phyloP scores from a whole-genome alignment of 2,888 invertebrate species.

The Campaea margaritaria region DNA sequence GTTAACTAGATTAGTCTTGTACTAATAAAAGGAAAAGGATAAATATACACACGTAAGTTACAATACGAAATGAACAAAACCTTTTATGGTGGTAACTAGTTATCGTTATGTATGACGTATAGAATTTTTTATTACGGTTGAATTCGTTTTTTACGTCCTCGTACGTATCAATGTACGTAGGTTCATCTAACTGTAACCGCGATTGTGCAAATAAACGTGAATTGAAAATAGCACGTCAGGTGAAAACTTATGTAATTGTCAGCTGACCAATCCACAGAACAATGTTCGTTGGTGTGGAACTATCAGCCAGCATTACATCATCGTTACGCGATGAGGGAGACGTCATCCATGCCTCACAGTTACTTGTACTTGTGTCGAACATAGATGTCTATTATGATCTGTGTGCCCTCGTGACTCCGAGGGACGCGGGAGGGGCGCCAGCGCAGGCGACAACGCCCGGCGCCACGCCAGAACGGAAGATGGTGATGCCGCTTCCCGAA shows the following conservation, averaged over 20 bases:
- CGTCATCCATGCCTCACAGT: constrained; percentile 63
- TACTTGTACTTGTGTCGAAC: constrained; percentile 49
- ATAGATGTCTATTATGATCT: constrained; percentile 50
- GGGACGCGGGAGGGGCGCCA: constrained; percentile 31
- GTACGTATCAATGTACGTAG: constrained; percentile 8
- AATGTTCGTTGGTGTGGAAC: constrained; percentile 50
- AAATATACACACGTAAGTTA: neutral
- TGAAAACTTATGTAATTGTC: constrained; percentile 38
- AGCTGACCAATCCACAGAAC: constrained; percentile 46
- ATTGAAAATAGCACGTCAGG: constrained; percentile 39
- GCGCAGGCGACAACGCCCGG: constrained; percentile 47
- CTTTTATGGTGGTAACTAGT: no score
- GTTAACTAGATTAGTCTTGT: neutral
- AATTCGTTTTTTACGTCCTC: neutral
- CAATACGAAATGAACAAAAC: no score
- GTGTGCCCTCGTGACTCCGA: constrained; percentile 43
- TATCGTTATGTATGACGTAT: constrained; percentile 13
- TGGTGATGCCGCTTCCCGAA: constrained; percentile 43
- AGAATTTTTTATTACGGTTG: constrained; percentile 15
- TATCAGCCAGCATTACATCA: constrained; percentile 66
- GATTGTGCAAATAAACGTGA: constrained; percentile 17
- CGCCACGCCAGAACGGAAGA: constrained; percentile 57
- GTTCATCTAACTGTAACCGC: constrained; percentile 15
- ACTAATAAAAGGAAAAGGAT: neutral
- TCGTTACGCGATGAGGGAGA: constrained; percentile 48